Evolutionary conservation across 2,113 vertebrate species (phyloP).

Genomic region (Chionodraco myersi): DNA sequence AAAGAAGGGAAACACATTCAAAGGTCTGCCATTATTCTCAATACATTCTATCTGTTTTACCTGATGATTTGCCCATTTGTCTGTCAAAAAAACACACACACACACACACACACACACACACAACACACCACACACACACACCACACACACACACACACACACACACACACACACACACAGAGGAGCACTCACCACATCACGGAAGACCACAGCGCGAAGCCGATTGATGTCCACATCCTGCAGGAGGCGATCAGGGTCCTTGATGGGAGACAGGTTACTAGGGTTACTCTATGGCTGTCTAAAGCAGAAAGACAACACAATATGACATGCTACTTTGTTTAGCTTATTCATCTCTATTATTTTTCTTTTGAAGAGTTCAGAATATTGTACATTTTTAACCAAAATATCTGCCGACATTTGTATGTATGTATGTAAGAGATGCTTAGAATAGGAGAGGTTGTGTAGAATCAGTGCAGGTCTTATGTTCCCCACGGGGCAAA

Average conservation of each 20-base stretch:
- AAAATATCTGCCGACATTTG: background rate
- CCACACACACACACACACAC: background rate
- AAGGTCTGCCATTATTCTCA: background rate
- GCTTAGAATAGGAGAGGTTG: too few relatives aligned
- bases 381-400: background rate
- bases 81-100: conserved; percentile 4
- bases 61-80: conserved; percentile 1
- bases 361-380: background rate
- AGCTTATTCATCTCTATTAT: background rate
- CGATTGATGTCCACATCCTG: conserved; percentile 98
- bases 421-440: too few relatives aligned
- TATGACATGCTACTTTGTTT: conserved; percentile 44
- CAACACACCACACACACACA: background rate
- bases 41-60: conserved; percentile 7
- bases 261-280: conserved; percentile 92
- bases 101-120: background rate
- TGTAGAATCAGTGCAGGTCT: too few relatives aligned
- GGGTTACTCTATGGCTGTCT: conserved; percentile 90
- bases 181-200: conserved; percentile 91
- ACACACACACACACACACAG: background rate
- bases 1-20: conserved; percentile 8
- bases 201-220: conserved; percentile 95
- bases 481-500: background rate
- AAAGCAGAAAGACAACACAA: conserved; percentile 67
- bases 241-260: conserved; percentile 94